Base-by-base conservation (phyloP, 2,888 invertebrate genomes). In the Amiota minor region DNA sequence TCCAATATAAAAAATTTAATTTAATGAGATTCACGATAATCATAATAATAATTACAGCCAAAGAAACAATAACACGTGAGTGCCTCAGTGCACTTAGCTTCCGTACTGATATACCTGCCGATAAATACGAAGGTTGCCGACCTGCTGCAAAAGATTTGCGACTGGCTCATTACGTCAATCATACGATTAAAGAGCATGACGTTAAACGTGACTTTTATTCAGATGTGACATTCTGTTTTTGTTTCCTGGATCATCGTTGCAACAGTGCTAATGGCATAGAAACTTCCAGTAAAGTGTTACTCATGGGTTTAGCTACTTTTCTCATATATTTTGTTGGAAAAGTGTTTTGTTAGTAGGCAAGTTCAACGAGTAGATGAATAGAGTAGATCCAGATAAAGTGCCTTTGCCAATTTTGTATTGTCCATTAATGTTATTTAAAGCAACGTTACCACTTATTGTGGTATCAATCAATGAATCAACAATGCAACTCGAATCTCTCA, bases 121-220 rank as follows among this genome's bases (percentile, higher is more conserved):
- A 97, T 88, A 95, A 94, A 75, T 97, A 97, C 87, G 97, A 97
- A 90, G 97, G 97, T 0, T 97, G 97, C 84, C 92, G 97, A 72
- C 92, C 93, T 10, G 95, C 96, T 35, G 94, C 96, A 0, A 92
- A 92, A 81, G 96, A 97, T 89, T 91, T 94, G 1, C 94, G 93
- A 80, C 89, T 97, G 75, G 96, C 93, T 0, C 93, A 97, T 88
- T 97, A 96, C 89, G 97, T 97, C 0, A 96, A 96, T 87, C 96
- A 96, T 87, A 93, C 93, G 2, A 95, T 97, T 64, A 94, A 94
- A 81, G 95, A 97, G 88, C 91, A 96, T 70, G 97, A 97, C 87
- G 93, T 97, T 46, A 94, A 94, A 87, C 93, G 97, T 81, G 92
- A 95, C 84, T 93, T 94, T 91, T 97, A 94, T 86, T 94, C 94